A percentile compares a stretch with the other conserved stretches of the same genome.
Conservation (phyloP, 64 coral and sea anemone genomes). For the Astreopora myriophthalma region DNA sequence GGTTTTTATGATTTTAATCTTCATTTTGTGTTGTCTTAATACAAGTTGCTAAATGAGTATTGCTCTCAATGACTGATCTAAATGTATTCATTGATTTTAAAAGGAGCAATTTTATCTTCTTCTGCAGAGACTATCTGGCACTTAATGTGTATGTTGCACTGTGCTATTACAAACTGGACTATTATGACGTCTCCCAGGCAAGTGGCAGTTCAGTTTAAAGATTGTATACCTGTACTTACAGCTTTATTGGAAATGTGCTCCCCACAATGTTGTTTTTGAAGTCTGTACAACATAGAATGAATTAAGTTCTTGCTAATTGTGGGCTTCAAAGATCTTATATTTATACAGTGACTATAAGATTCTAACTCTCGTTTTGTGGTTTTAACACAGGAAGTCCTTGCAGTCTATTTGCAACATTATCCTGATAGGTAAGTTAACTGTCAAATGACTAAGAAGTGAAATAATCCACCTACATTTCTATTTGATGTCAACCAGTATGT, state of each 20-base stretch:
- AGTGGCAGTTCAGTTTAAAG: not conserved
- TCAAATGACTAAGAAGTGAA: not conserved
- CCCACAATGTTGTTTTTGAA: too few species aligned
- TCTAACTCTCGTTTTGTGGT: too few species aligned
- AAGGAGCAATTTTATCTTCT: too few species aligned
- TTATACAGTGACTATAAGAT: not conserved
- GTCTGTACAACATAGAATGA: too few species aligned
- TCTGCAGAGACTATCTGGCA: constrained; percentile 90
- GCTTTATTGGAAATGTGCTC: too few species aligned
- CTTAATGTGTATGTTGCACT: constrained; percentile 99
- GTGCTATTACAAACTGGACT: constrained; percentile 99
- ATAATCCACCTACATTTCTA: not conserved
- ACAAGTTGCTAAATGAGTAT: not conserved
- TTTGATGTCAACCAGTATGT: not conserved
- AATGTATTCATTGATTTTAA: not conserved
- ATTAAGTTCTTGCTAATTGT: not conserved
- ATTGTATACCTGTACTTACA: too few species aligned
- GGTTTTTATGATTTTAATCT: constrained; percentile 23
- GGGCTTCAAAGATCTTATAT: too few species aligned
- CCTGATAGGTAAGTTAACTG: constrained; percentile 83
- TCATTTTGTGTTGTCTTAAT: not conserved
- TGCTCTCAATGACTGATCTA: not conserved
- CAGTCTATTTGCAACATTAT: constrained; percentile 98
- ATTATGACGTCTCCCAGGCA: constrained; percentile 96
- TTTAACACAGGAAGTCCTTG: constrained; percentile 81